These are phyloP conservation scores for Osmoderma eremita DNA, from an alignment of 2,888 invertebrate species.

Conservation along the genomic window DNA sequence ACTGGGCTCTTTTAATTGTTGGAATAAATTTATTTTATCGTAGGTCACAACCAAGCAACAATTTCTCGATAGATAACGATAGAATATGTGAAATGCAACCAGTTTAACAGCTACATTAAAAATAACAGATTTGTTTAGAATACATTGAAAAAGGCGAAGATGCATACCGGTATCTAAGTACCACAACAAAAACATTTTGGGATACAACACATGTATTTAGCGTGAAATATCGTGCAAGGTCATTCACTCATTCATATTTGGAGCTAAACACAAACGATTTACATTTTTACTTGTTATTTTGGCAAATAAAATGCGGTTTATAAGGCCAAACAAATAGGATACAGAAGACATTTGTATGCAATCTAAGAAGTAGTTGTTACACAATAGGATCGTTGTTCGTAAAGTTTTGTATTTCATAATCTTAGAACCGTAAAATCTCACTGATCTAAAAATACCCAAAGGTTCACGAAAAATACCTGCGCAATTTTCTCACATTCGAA, in stretches of 20 bases:
- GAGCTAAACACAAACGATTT: neutral
- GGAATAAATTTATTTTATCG: conserved; percentile 28
- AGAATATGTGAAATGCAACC: neutral
- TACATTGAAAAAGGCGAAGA: too few relatives aligned
- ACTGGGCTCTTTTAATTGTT: conserved; percentile 17
- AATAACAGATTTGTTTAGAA: too few relatives aligned
- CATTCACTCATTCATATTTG: conserved; percentile 6
- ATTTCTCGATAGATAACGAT: conserved; percentile 12
- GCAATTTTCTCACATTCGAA: conserved; percentile 15
- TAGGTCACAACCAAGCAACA: conserved; percentile 18
- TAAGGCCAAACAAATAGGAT: neutral
- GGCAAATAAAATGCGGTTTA: too few relatives aligned
- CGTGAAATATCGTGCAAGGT: conserved; percentile 10
- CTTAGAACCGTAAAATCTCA: conserved; percentile 32
- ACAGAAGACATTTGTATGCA: conserved; percentile 14
- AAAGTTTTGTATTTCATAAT: conserved; percentile 35
- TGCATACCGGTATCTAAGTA: too few relatives aligned
- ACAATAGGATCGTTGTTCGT: conserved; percentile 33
- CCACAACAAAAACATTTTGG: too few relatives aligned
- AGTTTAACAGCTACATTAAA: too few relatives aligned
- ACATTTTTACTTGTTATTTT: too few relatives aligned
- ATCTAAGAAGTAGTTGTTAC: conserved; percentile 42
- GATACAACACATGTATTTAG: neutral
- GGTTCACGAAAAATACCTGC: conserved; percentile 32
- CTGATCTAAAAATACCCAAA: conserved; percentile 35